Percentiles rank a stretch among this genome's conserved stretches.
Evolutionary conservation across 2,113 vertebrate species (phyloP).

Genomic region (Prolemur simus): DNA sequence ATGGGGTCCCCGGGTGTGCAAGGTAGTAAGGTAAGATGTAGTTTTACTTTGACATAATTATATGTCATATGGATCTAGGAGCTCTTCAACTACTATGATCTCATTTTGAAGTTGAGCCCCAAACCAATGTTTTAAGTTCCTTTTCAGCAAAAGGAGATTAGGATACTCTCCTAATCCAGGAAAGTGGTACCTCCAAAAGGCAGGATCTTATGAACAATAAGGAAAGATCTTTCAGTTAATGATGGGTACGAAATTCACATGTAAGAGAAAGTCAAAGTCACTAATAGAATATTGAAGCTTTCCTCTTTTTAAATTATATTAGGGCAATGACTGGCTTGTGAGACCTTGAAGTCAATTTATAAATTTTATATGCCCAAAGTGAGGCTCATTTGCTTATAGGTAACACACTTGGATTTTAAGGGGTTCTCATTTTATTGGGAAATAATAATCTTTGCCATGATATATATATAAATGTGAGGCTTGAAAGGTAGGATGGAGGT

Average conservation of each 20-base stretch:
- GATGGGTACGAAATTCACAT: not conserved
- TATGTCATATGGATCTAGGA: not conserved
- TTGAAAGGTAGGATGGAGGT: not conserved
- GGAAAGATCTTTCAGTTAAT: not conserved
- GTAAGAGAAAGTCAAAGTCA: not conserved
- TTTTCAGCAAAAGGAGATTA: not conserved
- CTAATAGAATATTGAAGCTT: not conserved
- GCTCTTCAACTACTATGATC: not conserved
- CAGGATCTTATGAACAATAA: not conserved
- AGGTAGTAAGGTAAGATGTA: conserved; percentile 89
- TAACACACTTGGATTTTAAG: not conserved
- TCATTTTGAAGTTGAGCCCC: not conserved
- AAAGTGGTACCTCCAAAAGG: not conserved
- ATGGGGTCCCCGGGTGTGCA: conserved; percentile 87
- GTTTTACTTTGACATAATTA: not conserved
- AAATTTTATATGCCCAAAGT: not conserved
- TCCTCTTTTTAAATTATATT: not conserved
- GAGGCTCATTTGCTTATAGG: not conserved
- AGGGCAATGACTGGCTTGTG: not conserved
- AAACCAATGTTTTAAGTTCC: not conserved
- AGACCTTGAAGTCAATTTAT: not conserved
- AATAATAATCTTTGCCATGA: not conserved
- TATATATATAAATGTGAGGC: not conserved
- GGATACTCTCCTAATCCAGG: not conserved
- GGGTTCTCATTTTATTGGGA: not conserved